Percentiles rank a stretch among this genome's conserved stretches.
phyloP scores from a whole-genome alignment of 2,113 vertebrate genomes.

The Fukomys damarensis region DNA sequence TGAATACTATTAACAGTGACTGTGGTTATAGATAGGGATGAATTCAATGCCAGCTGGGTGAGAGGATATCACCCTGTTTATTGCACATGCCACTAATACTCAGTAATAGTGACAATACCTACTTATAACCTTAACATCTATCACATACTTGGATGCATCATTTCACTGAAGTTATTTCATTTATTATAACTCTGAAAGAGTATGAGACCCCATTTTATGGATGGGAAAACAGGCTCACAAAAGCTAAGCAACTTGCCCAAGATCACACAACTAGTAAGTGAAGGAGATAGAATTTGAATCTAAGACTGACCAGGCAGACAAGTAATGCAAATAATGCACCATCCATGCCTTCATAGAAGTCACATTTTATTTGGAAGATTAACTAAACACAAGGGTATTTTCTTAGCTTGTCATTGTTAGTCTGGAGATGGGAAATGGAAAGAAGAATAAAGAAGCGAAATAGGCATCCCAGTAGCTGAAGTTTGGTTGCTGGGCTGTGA shows the following conservation, averaged over 20 bases:
- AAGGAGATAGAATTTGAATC: background rate
- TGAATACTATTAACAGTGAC: background rate
- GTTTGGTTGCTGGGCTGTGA: background rate
- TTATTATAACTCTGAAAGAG: background rate
- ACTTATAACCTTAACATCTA: background rate
- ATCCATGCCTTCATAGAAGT: background rate
- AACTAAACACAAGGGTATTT: background rate
- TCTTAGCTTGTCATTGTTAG: background rate
- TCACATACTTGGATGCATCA: background rate
- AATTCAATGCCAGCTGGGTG: background rate
- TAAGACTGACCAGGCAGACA: background rate
- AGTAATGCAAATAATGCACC: background rate
- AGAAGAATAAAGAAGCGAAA: background rate
- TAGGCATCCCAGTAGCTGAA: background rate
- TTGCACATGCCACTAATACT: background rate
- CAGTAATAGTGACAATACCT: background rate
- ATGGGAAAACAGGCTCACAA: background rate
- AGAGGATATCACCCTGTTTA: background rate
- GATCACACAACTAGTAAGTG: background rate
- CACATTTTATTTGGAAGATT: background rate
- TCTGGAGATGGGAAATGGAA: background rate
- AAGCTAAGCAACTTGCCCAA: background rate
- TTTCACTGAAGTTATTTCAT: background rate
- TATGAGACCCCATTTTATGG: background rate
- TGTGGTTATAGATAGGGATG: background rate